Conservation (phyloP, 2,113 vertebrate genomes). For the Haliaeetus leucogaster region DNA sequence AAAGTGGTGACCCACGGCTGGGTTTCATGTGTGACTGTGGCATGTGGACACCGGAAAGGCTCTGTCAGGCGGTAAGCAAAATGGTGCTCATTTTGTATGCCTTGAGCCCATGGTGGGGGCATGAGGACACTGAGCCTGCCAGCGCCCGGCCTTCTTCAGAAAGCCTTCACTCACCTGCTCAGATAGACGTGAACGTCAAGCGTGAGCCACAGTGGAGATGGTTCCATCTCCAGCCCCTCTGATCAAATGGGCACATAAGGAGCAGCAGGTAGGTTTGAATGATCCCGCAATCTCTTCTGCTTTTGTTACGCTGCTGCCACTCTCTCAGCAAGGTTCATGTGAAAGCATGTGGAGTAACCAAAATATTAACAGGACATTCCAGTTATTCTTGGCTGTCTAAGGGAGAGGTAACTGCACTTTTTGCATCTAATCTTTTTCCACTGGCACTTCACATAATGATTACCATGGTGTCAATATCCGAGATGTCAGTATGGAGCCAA, state of each 20-base stretch:
- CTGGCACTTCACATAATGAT: neutral
- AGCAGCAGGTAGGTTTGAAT: neutral
- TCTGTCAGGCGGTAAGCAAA: neutral
- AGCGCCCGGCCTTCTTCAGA: neutral
- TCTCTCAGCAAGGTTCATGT: neutral
- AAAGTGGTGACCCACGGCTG: neutral
- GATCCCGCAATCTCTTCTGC: neutral
- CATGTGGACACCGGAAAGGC: neutral
- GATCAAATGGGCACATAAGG: neutral
- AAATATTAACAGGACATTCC: neutral
- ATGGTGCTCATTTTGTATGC: neutral
- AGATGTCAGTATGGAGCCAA: neutral
- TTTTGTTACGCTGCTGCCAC: neutral
- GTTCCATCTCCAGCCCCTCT: neutral
- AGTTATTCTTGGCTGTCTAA: neutral
- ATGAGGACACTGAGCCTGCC: neutral
- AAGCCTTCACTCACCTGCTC: neutral
- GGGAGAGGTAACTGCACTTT: neutral
- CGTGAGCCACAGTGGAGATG: neutral
- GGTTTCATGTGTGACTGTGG: rapidly evolving
- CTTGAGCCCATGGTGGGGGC: neutral
- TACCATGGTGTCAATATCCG: neutral
- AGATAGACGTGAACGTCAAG: neutral
- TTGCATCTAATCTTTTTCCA: neutral
- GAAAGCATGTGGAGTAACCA: neutral